These are phyloP conservation scores for Aeoliscus strigatus DNA, from an alignment of 2,797 vertebrate species.

Conservation along the genomic window DNA sequence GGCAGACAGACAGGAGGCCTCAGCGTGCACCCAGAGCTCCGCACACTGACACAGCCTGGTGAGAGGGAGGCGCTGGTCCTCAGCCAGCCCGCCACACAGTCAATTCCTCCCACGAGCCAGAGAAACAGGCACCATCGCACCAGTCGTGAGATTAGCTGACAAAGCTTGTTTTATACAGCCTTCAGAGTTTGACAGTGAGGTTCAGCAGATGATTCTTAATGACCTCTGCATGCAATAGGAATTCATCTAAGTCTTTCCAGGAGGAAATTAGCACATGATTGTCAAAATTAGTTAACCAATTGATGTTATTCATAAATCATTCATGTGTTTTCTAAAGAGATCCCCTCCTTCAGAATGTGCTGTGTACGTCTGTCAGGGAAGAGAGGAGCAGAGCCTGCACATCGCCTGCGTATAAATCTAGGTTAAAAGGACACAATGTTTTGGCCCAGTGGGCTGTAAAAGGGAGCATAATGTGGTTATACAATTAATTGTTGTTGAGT, in stretches of 20 bases:
- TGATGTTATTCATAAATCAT: slow-evolving; percentile 52
- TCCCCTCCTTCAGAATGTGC: slow-evolving; percentile 10
- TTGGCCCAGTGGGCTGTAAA: slow-evolving; percentile 48
- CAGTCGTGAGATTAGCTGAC: slow-evolving; percentile 7
- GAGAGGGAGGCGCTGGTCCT: slow-evolving; percentile 22
- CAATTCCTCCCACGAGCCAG: no score
- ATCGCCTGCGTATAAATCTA: slow-evolving; percentile 40
- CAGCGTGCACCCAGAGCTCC: slow-evolving; percentile 63
- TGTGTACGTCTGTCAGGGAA: slow-evolving; percentile 5
- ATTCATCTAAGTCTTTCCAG: slow-evolving; percentile 56
- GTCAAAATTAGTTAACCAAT: slow-evolving; percentile 53
- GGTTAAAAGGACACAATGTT: slow-evolving; percentile 48
- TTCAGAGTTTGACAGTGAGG: slow-evolving; percentile 10
- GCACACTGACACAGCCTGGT: slow-evolving; percentile 45
- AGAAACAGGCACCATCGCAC: neutral
- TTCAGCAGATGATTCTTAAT: slow-evolving; percentile 41
- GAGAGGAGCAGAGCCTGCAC: slow-evolving; percentile 15
- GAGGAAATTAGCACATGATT: slow-evolving; percentile 45
- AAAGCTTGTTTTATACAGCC: slow-evolving; percentile 32
- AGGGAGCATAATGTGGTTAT: slow-evolving; percentile 29
- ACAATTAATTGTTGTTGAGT: slow-evolving; percentile 50
- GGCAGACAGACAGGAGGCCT: slow-evolving; percentile 64
- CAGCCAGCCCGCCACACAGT: slow-evolving; percentile 24
- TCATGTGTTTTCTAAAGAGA: slow-evolving; percentile 17
- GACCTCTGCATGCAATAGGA: slow-evolving; percentile 48